Base-by-base conservation (phyloP, 2,113 vertebrate species). In the Gallinago undulata region DNA sequence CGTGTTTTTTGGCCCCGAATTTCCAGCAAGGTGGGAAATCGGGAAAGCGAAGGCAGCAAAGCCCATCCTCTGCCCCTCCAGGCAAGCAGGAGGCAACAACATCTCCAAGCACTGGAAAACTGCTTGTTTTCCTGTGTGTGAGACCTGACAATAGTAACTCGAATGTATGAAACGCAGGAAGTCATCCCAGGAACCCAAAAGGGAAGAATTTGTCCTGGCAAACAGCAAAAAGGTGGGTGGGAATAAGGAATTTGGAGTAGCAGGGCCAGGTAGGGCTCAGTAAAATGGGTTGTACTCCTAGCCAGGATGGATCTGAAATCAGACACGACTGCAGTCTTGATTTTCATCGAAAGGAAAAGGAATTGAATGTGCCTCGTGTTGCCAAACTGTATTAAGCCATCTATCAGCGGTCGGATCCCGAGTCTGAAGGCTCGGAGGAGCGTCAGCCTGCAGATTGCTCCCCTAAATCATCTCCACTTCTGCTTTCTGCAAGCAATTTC, bases 381-480 rank as follows among this genome's bases (percentile, higher is more conserved):
- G 37, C 66, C 43, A 0, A 18, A 25, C 17, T n/a, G 35, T 6
- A 35, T 68, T 39, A n/a, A 81, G 15, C 47, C 51, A 48, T 31
- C 64, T 2, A 3, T 50, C 73, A 45, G 37, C 0, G 0, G 4
- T 4, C 10, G 62, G 45, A 66, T 28, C 9, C 0, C 1, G 51
- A 70, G 60, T 15, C 56, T 4, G 37, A 67, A 37, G n/a, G 48
- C 51, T 67, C 11, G 0, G 68, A 67, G 74, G 24, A 84, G 43
- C 13, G 0, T 39, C 82, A 31, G 39, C 5, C 73, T 62, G 53
- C 22, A 57, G 59, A 33, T 76, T 63, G 45, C 14, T 47, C 73
- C 84, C 69, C 63, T 68, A 59, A 67, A 63, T 37, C 87, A 83
- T 24, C 27, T 22, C 57, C 2, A 3, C 50, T 11, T 11, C 8